A percentile compares a stretch with the other conserved stretches of the same genome.
phyloP scores from a whole-genome alignment of 2,113 vertebrate species.

The Centrocercus urophasianus region DNA sequence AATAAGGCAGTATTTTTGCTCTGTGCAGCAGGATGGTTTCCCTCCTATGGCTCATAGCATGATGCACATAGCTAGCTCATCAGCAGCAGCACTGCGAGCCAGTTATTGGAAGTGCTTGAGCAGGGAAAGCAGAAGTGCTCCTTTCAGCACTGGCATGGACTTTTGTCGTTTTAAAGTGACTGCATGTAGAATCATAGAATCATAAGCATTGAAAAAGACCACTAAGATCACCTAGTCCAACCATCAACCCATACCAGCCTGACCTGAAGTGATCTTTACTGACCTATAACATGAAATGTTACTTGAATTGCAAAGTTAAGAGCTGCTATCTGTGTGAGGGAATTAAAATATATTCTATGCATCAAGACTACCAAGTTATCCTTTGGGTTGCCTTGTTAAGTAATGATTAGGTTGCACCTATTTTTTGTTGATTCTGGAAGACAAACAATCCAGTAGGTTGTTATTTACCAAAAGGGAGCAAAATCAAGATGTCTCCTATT shows the following conservation, averaged over 20 bases:
- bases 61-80: fast-evolving
- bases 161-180: not conserved
- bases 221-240: no score
- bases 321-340: fast-evolving
- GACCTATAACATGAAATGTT: not conserved
- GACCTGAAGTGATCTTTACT: not conserved
- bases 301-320: not conserved
- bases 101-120: not conserved
- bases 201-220: no score
- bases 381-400: not conserved
- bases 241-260: not conserved
- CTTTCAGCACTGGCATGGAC: not conserved
- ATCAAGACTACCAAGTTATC: not conserved
- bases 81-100: fast-evolving
- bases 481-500: not conserved
- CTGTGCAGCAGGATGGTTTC: not conserved
- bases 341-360: not conserved
- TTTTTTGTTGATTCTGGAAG: not conserved
- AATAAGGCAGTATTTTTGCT: not conserved
- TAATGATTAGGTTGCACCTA: not conserved
- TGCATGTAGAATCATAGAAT: not conserved
- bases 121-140: not conserved
- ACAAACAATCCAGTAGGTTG: not conserved
- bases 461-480: not conserved
- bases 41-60: fast-evolving